These are phyloP conservation scores for Drosophila affinis DNA, from an alignment of 2,888 invertebrate species.

Conservation along the genomic window DNA sequence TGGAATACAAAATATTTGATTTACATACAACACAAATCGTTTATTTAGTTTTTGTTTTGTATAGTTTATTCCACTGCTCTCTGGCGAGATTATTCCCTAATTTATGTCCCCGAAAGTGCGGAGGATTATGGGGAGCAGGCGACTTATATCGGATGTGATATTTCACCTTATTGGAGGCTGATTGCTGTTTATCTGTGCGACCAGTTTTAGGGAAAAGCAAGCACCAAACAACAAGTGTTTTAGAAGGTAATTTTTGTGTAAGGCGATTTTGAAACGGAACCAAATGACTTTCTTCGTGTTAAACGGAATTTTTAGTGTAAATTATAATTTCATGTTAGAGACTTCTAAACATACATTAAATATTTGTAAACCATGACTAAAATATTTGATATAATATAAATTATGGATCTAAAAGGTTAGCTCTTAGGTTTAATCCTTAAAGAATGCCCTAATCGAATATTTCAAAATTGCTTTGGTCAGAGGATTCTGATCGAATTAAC, in stretches of 20 bases:
- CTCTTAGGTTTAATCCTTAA: background rate
- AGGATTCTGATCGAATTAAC: background rate
- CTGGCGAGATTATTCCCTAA: background rate
- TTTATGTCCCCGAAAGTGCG: background rate
- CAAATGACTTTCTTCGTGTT: background rate
- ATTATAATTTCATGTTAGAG: background rate
- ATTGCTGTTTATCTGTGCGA: too few species aligned
- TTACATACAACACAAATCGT: background rate
- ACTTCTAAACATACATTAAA: background rate
- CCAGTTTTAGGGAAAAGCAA: background rate
- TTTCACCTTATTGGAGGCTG: background rate
- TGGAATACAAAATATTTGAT: background rate
- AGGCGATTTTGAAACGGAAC: background rate
- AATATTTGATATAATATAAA: too few species aligned
- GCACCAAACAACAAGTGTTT: background rate
- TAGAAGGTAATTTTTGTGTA: too few species aligned
- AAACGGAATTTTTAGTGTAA: background rate
- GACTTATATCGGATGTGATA: too few species aligned
- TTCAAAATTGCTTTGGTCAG: background rate
- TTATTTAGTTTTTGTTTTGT: background rate
- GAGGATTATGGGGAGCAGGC: background rate
- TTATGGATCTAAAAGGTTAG: rapidly evolving
- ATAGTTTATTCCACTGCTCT: background rate
- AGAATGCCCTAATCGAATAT: background rate
- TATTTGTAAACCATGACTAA: too few species aligned